These are phyloP conservation scores for Sphecodes monilicornis DNA, from an alignment of 2,888 invertebrate genomes.

Conservation along the genomic window DNA sequence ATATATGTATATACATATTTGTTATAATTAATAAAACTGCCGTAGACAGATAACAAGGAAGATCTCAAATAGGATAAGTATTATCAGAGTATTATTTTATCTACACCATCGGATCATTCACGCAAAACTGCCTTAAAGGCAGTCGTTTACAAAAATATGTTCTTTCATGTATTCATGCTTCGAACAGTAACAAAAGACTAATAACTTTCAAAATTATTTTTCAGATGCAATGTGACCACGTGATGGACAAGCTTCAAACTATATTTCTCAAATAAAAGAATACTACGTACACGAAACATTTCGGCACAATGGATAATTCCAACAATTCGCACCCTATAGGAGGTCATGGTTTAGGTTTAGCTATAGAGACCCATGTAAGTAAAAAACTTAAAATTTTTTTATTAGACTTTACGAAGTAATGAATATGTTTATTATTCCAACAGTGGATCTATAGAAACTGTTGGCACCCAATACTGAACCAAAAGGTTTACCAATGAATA, in stretches of 20 bases:
- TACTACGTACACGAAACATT: too few species aligned
- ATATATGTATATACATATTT: background rate
- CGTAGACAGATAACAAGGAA: background rate
- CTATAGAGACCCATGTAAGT: too few species aligned
- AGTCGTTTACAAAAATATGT: too few species aligned
- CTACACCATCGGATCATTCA: background rate
- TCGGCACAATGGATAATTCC: too few species aligned
- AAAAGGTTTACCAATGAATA: too few species aligned
- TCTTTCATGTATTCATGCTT: too few species aligned
- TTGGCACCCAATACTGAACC: too few species aligned
- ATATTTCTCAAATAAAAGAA: background rate
- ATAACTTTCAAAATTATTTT: background rate
- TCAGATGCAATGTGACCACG: background rate
- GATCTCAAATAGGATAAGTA: background rate
- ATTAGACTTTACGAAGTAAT: background rate
- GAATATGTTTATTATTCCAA: background rate
- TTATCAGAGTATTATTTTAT: slow-evolving; percentile 5
- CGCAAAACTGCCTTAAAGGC: too few species aligned
- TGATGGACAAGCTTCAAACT: background rate
- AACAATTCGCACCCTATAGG: too few species aligned
- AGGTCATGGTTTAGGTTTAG: too few species aligned
- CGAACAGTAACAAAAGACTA: background rate
- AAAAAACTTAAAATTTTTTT: background rate
- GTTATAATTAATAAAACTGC: background rate
- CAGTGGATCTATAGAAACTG: too few species aligned